phyloP scores from a whole-genome alignment of 1,140 invertebrate genomes.

The Dinothrombium tinctorium region DNA sequence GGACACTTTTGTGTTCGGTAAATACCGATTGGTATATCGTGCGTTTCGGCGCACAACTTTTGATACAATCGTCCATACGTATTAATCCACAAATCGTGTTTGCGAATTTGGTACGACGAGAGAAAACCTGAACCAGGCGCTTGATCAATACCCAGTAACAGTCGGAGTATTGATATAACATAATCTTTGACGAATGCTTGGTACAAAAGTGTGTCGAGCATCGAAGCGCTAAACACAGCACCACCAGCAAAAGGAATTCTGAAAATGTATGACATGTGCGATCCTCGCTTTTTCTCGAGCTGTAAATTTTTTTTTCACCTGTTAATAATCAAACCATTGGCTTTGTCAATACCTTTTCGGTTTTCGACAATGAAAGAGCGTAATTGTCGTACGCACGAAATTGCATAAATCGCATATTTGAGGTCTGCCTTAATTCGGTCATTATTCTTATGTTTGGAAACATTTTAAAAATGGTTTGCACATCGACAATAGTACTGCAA shows the following conservation, averaged over 20 bases:
- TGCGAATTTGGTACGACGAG: conserved; percentile 79
- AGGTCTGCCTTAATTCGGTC: conserved; percentile 88
- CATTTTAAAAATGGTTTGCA: conserved; percentile 97
- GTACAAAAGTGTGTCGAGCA: conserved; percentile 33
- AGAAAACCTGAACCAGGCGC: conserved; percentile 87
- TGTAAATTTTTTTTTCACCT: not conserved
- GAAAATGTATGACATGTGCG: conserved; percentile 98
- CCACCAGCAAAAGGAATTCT: conserved; percentile 88
- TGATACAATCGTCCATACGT: conserved; percentile 91
- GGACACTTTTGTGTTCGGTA: not conserved
- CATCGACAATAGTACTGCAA: too few species aligned
- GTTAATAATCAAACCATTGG: too few species aligned
- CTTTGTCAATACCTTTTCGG: conserved; percentile 92
- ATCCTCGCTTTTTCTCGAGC: conserved; percentile 75
- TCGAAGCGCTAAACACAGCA: conserved; percentile 65
- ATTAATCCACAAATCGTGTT: conserved; percentile 92
- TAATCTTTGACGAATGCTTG: conserved; percentile 92
- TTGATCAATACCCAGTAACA: conserved; percentile 78
- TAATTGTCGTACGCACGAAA: conserved; percentile 90
- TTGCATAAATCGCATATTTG: conserved; percentile 98
- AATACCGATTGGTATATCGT: conserved; percentile 90
- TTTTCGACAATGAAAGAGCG: conserved; percentile 81
- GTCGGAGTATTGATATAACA: conserved; percentile 80
- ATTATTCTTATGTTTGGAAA: conserved; percentile 94
- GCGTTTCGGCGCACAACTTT: conserved; percentile 87